phyloP scores from a whole-genome alignment of 2,888 invertebrate genomes.

The Dicyrtoma fusca region DNA sequence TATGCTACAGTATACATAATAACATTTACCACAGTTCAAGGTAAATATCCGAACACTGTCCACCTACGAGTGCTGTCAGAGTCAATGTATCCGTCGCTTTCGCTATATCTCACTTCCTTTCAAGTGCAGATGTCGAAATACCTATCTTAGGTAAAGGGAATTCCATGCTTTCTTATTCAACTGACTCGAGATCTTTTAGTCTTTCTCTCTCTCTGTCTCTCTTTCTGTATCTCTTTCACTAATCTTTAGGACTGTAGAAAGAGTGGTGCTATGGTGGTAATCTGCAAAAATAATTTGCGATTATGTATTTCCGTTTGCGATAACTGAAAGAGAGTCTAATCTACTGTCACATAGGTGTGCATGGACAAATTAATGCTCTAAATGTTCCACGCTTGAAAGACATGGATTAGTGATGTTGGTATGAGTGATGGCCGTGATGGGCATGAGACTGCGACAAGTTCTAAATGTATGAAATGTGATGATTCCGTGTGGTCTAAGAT shows the following conservation, averaged over 20 bases:
- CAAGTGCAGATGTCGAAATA: background rate
- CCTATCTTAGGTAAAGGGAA: too few relatives aligned
- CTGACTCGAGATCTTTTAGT: too few relatives aligned
- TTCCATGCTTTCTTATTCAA: too few relatives aligned
- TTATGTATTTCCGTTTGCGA: too few relatives aligned
- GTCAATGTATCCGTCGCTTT: background rate
- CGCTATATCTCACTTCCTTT: background rate
- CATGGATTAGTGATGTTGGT: background rate
- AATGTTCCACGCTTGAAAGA: background rate
- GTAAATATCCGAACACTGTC: background rate
- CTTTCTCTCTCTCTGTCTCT: too few relatives aligned
- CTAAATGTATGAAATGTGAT: constrained; percentile 13
- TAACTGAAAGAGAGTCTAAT: too few relatives aligned
- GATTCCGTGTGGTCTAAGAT: constrained; percentile 42
- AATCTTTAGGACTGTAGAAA: too few relatives aligned
- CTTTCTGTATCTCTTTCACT: too few relatives aligned
- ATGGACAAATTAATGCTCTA: too few relatives aligned
- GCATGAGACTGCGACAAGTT: constrained; percentile 4
- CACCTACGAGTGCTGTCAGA: background rate
- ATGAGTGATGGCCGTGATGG: constrained; percentile 19
- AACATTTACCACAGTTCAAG: constrained; percentile 1
- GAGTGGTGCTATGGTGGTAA: too few relatives aligned
- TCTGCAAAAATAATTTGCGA: too few relatives aligned
- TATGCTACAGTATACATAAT: background rate
- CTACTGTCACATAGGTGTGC: too few relatives aligned